Evolutionary conservation across 2,113 vertebrate genomes (phyloP), one percentile per base, ranked within the genome.

Genomic region (Picathartes gymnocephalus): DNA sequence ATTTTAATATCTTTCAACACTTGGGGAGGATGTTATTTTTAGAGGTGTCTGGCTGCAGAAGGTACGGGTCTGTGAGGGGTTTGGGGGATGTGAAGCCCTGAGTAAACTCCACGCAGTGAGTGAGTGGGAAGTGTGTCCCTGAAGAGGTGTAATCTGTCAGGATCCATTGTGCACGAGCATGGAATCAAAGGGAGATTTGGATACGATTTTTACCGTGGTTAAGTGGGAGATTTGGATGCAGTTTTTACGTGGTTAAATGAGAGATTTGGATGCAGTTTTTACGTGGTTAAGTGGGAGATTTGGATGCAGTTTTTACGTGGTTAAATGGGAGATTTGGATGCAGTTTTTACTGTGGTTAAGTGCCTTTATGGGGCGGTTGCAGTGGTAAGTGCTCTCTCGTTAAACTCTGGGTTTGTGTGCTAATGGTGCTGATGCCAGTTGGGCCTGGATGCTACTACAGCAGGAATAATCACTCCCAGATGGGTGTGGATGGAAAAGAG

Each of bases 1-100:
- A 42, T 96, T 95, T 95, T 95, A 91, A 35, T 91, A 33, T 78
- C 95, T 96, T 92, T 96, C 92, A 96, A 9, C 95, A 61, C 94
- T 93, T 39, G 2, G 20, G 19, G 89, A 74, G 73, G 92, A 45
- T 94, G 91, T 93, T 92, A 78, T 95, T 96, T 94, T 66, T 91
- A 65, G 96, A 93, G 92, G 92, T 86, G 69, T 54, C 88, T 96
- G 96, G 61, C 92, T 92, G 94, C 10, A 3, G n/a, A 68, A 95
- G 94, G 86, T 97, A 62, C 18, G 1, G 2, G 3, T 3, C 2
- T 13, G 28, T 24, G 77, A 15, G 90, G 80, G 5, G 15, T 45
- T 47, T 27, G 30, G 90, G 22, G 62, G 23, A 4, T 9, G 73
- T 5, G 14, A 22, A 65, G 50, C 79, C 0, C 37, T 0, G 5